These are phyloP conservation scores for Centroberyx gerrardi DNA, from an alignment of 2,797 vertebrate species.

Conservation along the genomic window DNA sequence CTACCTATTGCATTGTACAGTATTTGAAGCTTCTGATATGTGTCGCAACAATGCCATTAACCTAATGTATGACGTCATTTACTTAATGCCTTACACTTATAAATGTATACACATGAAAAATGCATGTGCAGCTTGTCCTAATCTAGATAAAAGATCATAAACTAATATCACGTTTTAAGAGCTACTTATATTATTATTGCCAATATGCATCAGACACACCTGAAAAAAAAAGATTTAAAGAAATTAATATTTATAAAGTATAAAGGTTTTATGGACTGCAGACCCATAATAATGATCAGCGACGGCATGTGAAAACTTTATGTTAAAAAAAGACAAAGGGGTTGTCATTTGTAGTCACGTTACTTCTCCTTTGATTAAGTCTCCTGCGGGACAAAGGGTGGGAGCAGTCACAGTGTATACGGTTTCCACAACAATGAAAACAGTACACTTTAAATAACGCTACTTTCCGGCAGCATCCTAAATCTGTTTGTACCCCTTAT, in stretches of 20 bases:
- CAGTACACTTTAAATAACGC: constrained; percentile 19
- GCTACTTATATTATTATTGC: constrained; percentile 71
- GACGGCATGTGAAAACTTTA: constrained; percentile 44
- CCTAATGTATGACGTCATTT: constrained; percentile 81
- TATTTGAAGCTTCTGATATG: constrained; percentile 73
- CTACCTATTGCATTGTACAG: constrained; percentile 67
- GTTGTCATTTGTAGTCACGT: constrained; percentile 23
- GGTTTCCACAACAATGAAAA: constrained; percentile 19
- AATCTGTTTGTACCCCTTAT: constrained; percentile 25
- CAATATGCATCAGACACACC: constrained; percentile 57
- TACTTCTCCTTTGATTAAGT: constrained; percentile 42
- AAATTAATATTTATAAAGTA: constrained; percentile 68
- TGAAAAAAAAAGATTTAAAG: constrained; percentile 48
- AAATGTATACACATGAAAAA: constrained; percentile 74
- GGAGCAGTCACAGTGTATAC: constrained; percentile 5
- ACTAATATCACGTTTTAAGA: constrained; percentile 75
- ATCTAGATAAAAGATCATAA: constrained; percentile 75
- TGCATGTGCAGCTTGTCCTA: constrained; percentile 55
- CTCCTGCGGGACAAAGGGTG: constrained; percentile 21
- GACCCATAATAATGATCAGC: constrained; percentile 50
- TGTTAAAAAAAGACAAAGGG: constrained; percentile 51
- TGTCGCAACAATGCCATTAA: constrained; percentile 81
- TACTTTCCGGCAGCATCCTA: constrained; percentile 20
- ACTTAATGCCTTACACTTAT: constrained; percentile 68
- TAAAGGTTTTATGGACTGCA: constrained; percentile 59